Percentiles rank a stretch among this genome's conserved stretches.
Evolutionary conservation across 2,797 vertebrate species (phyloP).

Genomic region (Anas acuta): DNA sequence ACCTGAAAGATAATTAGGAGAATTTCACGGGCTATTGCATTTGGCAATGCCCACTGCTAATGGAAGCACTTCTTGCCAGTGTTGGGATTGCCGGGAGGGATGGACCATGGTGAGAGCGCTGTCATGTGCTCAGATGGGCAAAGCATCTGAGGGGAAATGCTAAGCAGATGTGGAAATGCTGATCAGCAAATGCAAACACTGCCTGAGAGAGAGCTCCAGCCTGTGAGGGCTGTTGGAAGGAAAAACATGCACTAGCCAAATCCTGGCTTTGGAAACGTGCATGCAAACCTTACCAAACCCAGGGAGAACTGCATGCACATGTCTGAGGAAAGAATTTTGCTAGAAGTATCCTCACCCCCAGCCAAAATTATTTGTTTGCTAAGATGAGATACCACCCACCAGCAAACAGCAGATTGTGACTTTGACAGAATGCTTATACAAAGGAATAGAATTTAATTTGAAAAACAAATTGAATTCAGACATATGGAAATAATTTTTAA

Average conservation of each 20-base stretch:
- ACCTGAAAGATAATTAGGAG: background rate
- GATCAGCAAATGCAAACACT: background rate
- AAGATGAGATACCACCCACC: conserved; percentile 7
- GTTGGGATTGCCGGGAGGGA: background rate
- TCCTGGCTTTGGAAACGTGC: background rate
- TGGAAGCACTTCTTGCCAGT: background rate
- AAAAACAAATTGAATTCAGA: conserved; percentile 53
- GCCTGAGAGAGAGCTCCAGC: background rate
- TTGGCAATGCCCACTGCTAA: background rate
- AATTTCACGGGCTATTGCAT: fast-evolving
- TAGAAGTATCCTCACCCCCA: background rate
- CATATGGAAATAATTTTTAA: conserved; percentile 62
- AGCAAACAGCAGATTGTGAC: background rate
- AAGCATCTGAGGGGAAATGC: conserved; percentile 38
- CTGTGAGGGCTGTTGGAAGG: background rate
- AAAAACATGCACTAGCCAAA: background rate
- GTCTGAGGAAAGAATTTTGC: background rate
- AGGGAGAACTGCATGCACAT: background rate
- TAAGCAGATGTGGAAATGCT: conserved; percentile 29
- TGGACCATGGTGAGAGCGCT: background rate
- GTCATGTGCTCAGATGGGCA: conserved; percentile 28
- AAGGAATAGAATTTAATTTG: background rate
- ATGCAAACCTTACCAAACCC: background rate
- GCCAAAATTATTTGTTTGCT: background rate
- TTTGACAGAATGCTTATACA: background rate